phyloP scores from a whole-genome alignment of 2,888 invertebrate species.

The Chromoteleia sp. region DNA sequence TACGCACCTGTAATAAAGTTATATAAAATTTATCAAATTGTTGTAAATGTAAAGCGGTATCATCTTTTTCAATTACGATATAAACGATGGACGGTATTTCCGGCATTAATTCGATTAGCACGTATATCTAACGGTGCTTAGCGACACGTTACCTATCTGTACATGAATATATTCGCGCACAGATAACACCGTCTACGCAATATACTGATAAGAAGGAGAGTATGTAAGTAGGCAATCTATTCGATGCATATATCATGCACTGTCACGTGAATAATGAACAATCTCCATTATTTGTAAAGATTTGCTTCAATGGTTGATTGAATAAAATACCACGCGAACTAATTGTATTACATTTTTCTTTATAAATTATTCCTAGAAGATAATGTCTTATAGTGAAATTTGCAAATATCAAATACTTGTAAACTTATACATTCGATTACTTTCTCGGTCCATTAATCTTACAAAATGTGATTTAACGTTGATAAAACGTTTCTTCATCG shows the following conservation, averaged over 20 bases:
- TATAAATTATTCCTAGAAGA: no score
- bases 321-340: no score
- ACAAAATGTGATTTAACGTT: constrained; percentile 8
- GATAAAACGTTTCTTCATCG: no score
- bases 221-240: constrained; percentile 68
- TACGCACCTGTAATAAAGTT: constrained; percentile 25
- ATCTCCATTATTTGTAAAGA: background rate
- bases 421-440: no score
- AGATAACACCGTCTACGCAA: constrained; percentile 69
- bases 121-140: constrained; percentile 70
- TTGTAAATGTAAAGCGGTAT: constrained; percentile 55
- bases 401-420: no score
- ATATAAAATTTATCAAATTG: constrained; percentile 54
- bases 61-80: constrained; percentile 64
- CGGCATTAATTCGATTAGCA: constrained; percentile 72
- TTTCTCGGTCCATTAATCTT: background rate
- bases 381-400: no score
- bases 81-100: constrained; percentile 61
- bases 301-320: no score
- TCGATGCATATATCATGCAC: constrained; percentile 55
- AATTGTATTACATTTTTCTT: no score
- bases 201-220: constrained; percentile 64
- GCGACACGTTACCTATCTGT: constrained; percentile 69
- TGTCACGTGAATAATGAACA: constrained; percentile 12
- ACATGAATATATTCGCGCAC: constrained; percentile 66